phyloP scores from a whole-genome alignment of 1,140 invertebrate species.

The Cotesia chilonis region DNA sequence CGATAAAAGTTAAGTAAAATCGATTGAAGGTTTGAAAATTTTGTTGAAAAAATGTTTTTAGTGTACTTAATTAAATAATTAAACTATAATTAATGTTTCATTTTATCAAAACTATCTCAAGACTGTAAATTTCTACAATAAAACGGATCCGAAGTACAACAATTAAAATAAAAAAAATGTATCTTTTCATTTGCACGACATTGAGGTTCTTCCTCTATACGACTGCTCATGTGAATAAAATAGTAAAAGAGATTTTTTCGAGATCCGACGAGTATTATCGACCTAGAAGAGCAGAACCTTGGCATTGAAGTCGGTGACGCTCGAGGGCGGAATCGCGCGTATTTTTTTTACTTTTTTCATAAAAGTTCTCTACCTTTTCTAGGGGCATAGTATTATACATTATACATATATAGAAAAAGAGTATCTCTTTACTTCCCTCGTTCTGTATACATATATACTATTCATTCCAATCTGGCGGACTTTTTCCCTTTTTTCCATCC shows the following conservation, averaged over 20 bases:
- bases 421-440: no score
- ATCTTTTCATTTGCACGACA: no score
- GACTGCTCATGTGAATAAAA: background rate
- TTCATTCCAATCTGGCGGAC: slow-evolving; percentile 25
- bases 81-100: no score
- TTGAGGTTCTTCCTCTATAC: no score
- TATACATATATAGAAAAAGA: slow-evolving; percentile 22
- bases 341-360: slow-evolving; percentile 1
- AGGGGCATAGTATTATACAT: slow-evolving; percentile 24
- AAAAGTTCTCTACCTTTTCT: slow-evolving; percentile 28
- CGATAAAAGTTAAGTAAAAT: no score
- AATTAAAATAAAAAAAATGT: no score
- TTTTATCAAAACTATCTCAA: no score
- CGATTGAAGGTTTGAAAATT: no score
- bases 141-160: no score
- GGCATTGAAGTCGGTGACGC: slow-evolving; percentile 41
- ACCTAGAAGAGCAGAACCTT: slow-evolving; percentile 34
- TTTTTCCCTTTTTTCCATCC: slow-evolving; percentile 39
- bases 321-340: background rate
- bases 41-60: no score
- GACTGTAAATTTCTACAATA: no score
- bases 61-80: no score
- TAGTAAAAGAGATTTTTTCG: background rate
- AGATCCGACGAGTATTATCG: slow-evolving; percentile 1
- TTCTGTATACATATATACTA: slow-evolving; percentile 1